phyloP scores from a whole-genome alignment of 2,113 vertebrate genomes.

The Galemys pyrenaicus region DNA sequence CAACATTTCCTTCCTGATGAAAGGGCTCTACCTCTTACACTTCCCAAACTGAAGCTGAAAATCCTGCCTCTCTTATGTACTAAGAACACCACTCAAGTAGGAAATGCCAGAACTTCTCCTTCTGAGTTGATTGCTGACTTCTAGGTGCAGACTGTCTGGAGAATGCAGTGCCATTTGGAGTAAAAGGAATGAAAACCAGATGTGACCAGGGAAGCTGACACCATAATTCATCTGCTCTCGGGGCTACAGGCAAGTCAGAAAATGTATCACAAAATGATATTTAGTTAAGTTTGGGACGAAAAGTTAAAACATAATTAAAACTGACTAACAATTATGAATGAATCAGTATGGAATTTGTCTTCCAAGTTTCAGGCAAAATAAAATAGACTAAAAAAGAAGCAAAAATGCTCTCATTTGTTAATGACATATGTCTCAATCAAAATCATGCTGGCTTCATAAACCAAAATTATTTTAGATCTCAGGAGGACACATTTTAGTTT shows the following conservation, averaged over 20 bases:
- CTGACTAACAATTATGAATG: constrained; percentile 54
- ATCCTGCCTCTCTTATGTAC: not conserved
- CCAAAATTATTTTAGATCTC: not conserved
- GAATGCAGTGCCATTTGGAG: constrained; percentile 14
- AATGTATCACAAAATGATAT: constrained; percentile 39
- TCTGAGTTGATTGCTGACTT: not conserved
- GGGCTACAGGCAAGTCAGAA: constrained; percentile 27
- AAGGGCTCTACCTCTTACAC: not conserved
- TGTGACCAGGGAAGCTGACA: not conserved
- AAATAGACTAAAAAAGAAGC: not conserved
- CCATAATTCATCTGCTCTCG: not conserved
- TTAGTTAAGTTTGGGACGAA: constrained; percentile 46
- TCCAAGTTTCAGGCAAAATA: constrained; percentile 48
- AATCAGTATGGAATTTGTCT: not conserved
- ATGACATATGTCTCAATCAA: not conserved
- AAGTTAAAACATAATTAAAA: constrained; percentile 53
- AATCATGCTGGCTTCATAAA: not conserved
- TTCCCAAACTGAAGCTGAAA: not conserved
- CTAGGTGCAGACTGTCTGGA: not conserved
- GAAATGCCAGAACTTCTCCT: not conserved
- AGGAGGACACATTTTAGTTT: not conserved
- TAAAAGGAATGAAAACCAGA: constrained; percentile 66
- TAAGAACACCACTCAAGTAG: not conserved
- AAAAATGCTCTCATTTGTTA: not conserved
- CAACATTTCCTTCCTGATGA: not conserved